A percentile compares a stretch with the other conserved stretches of the same genome.
Evolutionary conservation across 2,888 invertebrate genomes (phyloP).

Genomic region (Conus canariensis): DNA sequence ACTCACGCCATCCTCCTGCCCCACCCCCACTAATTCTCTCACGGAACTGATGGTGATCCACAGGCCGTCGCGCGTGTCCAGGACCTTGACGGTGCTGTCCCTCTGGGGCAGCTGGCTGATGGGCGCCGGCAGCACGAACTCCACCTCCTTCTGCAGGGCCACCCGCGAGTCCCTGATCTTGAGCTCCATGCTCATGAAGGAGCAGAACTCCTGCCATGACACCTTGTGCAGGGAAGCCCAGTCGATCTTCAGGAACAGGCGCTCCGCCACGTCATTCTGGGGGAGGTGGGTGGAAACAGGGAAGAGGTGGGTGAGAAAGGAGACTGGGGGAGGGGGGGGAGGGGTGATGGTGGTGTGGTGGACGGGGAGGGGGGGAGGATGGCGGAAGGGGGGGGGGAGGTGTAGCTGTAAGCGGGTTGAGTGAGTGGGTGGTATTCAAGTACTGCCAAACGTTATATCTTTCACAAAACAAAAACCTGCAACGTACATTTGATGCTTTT

Average conservation of each 20-base stretch:
- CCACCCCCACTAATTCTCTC: constrained; percentile 21
- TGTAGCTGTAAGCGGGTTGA: background rate
- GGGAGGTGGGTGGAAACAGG: background rate
- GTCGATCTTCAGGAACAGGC: constrained; percentile 78
- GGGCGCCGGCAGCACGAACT: constrained; percentile 76
- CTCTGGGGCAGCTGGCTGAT: constrained; percentile 75
- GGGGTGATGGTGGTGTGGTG: too few species aligned
- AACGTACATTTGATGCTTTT: too few species aligned
- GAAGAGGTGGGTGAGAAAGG: too few species aligned
- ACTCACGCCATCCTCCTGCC: background rate
- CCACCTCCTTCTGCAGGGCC: constrained; percentile 71
- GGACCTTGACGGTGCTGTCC: constrained; percentile 74
- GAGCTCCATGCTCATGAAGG: constrained; percentile 79
- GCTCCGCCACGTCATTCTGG: constrained; percentile 67
- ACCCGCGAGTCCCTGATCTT: constrained; percentile 77
- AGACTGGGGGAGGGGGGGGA: background rate
- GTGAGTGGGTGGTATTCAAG: too few species aligned
- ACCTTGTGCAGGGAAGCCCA: constrained; percentile 77
- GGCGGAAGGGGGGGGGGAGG: too few species aligned
- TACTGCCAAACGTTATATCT: too few species aligned
- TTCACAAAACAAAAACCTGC: too few species aligned
- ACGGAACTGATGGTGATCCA: constrained; percentile 77
- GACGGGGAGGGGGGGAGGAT: too few species aligned
- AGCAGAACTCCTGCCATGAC: constrained; percentile 79
- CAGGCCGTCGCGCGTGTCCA: constrained; percentile 73